Evolutionary conservation across 2,113 vertebrate species (phyloP), one percentile per base, ranked within the genome.

Genomic region (Anoura caudifer): DNA sequence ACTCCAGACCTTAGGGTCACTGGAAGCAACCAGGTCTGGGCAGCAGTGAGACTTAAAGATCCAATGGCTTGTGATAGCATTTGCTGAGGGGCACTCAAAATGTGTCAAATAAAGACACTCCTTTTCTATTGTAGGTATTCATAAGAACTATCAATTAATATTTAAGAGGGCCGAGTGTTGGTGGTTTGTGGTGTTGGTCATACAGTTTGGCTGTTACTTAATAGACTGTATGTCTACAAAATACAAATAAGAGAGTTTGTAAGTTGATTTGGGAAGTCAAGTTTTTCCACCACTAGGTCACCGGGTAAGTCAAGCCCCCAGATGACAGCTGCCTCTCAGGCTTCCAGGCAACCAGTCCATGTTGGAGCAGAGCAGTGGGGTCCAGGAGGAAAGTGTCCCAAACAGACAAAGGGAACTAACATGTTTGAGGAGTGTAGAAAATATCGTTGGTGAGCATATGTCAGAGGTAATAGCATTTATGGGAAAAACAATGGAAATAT

Each of bases 1-100:
- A 1, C n/a, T 4, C 17, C 43, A 76, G 43, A 43, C 33, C 2
- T 26, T 7, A 4, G 0, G 8, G 45, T 17, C 22, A 31, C 50
- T 84, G 31, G 38, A 95, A 50, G 45, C 59, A 63, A 5, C 19
- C 14, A 26, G 9, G 14, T 31, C 19, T 22, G 24, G 26, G 2
- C 20, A 3, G 9, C 26, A 16, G 15, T 28, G 63, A 61, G 15
- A 10, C 28, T 91, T 67, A 87, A 41, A 81, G 90, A 22, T 17
- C 2, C 72, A 24, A 0, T 5, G 65, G 83, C 13, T 28, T 47
- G 43, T 41, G 2, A 11, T 36, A 54, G 41, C 31, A 5, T 67
- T 88, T 92, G 76, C 54, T 19, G 22, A 28, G 36, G 26, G 7
- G 17, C n/a, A 83, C 14, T 4, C 45, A 75, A 19, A 73, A 82